phyloP scores from a whole-genome alignment of 2,797 vertebrate species.

The Enteromius argenteus region DNA sequence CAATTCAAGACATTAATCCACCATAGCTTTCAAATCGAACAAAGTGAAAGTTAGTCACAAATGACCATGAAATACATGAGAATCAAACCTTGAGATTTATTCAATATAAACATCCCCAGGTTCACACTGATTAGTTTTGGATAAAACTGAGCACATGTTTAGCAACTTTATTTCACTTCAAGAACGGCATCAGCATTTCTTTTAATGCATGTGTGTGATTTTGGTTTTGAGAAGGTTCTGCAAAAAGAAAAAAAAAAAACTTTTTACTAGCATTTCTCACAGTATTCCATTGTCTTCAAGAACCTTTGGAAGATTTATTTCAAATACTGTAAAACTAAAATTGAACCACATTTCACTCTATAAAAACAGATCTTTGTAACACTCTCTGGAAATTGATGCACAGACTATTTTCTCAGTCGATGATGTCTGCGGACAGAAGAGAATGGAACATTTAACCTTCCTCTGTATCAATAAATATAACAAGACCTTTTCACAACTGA shows the following conservation, averaged over 20 bases:
- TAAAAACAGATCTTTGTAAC: background rate
- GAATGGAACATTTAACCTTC: constrained; percentile 22
- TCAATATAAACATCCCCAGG: background rate
- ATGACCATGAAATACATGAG: background rate
- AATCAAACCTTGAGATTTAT: background rate
- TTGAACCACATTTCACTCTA: constrained; percentile 3
- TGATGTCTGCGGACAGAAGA: background rate
- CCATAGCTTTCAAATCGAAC: background rate
- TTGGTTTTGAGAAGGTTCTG: background rate
- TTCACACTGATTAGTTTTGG: background rate
- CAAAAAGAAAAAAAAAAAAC: background rate
- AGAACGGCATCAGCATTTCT: background rate
- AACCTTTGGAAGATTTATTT: constrained; percentile 19
- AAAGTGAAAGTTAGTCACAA: background rate
- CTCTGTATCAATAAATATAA: constrained; percentile 17
- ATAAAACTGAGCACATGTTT: background rate
- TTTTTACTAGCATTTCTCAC: background rate
- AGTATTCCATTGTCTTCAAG: background rate
- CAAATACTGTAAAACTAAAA: background rate
- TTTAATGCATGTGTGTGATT: background rate
- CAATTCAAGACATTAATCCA: background rate
- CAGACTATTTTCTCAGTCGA: background rate
- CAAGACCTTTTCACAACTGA: constrained; percentile 6
- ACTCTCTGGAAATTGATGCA: constrained; percentile 18
- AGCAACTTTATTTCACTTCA: background rate